A percentile compares a stretch with the other conserved stretches of the same genome.
These are phyloP conservation scores for Crossoptilon crossoptilon DNA, from an alignment of 2,797 vertebrate species.

Conservation along the genomic window DNA sequence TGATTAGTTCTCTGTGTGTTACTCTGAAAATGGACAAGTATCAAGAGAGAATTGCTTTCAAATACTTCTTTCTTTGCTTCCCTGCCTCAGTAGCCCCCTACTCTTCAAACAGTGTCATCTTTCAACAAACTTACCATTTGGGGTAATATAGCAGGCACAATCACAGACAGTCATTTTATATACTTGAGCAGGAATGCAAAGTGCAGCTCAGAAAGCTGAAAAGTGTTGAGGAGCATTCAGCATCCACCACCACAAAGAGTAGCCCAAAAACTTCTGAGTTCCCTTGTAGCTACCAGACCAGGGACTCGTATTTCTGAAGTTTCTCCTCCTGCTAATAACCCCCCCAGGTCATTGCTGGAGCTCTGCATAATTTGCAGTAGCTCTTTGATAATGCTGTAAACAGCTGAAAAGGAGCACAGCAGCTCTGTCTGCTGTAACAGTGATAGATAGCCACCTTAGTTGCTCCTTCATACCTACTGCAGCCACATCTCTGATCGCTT, in stretches of 20 bases:
- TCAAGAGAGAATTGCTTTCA: conserved; percentile 35
- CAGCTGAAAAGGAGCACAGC: neutral
- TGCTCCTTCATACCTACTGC: neutral
- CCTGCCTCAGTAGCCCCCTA: conserved; percentile 25
- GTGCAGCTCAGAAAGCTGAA: neutral
- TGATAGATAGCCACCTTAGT: neutral
- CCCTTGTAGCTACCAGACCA: neutral
- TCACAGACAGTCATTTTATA: neutral
- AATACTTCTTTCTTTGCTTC: conserved; percentile 6
- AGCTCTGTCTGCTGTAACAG: neutral
- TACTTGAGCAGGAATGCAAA: neutral
- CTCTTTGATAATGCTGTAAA: neutral
- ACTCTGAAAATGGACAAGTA: conserved; percentile 43
- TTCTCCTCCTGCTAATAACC: neutral
- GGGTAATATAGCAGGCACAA: neutral
- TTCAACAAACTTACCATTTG: neutral
- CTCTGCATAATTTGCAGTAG: neutral
- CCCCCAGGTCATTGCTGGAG: neutral
- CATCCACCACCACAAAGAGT: neutral
- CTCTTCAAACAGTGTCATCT: neutral
- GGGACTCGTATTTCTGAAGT: neutral
- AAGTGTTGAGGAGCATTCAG: neutral
- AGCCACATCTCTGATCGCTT: neutral
- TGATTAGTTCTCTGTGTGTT: conserved; percentile 51
- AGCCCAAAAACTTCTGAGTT: neutral